Base-by-base conservation (phyloP, 2,113 vertebrate species). In the Dicentrarchus labrax region DNA sequence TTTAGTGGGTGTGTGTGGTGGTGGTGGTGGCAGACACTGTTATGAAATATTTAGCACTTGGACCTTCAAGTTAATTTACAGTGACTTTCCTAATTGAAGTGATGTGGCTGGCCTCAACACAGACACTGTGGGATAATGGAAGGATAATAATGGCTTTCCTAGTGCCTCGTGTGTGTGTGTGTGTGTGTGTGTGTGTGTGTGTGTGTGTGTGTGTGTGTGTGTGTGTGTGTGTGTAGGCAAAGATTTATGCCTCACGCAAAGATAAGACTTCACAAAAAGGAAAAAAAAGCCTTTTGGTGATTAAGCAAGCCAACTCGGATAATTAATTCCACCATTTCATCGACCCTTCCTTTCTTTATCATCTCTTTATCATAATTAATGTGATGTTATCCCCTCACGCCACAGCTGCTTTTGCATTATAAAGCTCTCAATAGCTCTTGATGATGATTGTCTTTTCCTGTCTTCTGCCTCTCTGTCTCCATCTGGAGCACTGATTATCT, bases 11-110 rank as follows among this genome's bases (percentile, higher is more conserved):
- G 57, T 45, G 30, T 61, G 57, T 30, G n/a, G 21, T 1, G 12
- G 41, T 8, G 12, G 30, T 66, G 82, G 77, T 12, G 56, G 45
- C 70, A 80, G 83, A 80, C 77, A 48, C 21, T 19, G 9, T 47
- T 57, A 86, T 94, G 43, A 91, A 92, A 92, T 89, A 92, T 94
- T 91, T 64, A 94, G 50, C 38, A 79, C 67, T 77, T 64, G 22
- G 70, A 72, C 64, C 70, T 83, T 73, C 30, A 84, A 75, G 78
- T 74, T 84, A 50, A 92, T 88, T 89, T 84, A 82, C 61, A 79
- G 73, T 66, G 76, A 81, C 64, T 80, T 59, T 79, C 39, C 70
- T 88, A 83, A 89, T 83, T 78, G 79, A 88, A 19, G 84, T 17
- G 9, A 50, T 45, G 76, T 76, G 78, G 54, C 56, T 50, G 68